These are phyloP conservation scores for Bergia sp. DNA, from an alignment of 92 coral and sea anemone species.

Conservation along the genomic window DNA sequence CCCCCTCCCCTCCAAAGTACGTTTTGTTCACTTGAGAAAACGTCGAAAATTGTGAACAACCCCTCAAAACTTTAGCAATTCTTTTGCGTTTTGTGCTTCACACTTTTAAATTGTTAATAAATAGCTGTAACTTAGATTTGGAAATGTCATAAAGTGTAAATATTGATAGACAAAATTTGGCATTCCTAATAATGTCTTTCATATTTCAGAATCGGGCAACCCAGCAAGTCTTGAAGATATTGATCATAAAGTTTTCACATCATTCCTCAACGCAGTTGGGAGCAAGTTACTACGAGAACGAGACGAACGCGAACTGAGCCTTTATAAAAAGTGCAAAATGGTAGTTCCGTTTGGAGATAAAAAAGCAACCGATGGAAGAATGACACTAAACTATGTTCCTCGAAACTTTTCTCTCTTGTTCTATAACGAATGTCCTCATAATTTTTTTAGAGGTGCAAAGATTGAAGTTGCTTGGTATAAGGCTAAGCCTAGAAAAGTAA, in stretches of 20 bases:
- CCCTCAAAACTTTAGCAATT: no score
- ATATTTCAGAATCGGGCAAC: neutral
- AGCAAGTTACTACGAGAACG: constrained; percentile 53
- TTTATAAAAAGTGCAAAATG: constrained; percentile 49
- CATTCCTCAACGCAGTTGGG: constrained; percentile 54
- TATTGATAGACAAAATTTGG: neutral
- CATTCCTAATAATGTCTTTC: no score
- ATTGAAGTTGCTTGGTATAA: constrained; percentile 72
- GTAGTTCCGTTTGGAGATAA: constrained; percentile 52
- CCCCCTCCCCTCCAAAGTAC: no score
- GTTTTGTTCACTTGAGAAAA: no score
- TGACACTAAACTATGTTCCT: constrained; percentile 51
- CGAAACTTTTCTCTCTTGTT: constrained; percentile 65
- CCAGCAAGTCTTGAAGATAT: neutral
- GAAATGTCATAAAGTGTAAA: no score
- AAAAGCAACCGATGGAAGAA: constrained; percentile 20
- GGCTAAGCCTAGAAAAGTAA: constrained; percentile 55
- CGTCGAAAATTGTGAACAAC: no score
- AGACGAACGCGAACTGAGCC: neutral
- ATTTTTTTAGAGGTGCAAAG: constrained; percentile 67
- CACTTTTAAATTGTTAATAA: no score
- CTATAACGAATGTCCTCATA: constrained; percentile 63
- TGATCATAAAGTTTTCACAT: neutral
- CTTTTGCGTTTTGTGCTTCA: no score
- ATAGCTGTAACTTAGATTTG: no score